Conservation (phyloP, 2,113 vertebrate genomes). For the Eublepharis macularius region DNA sequence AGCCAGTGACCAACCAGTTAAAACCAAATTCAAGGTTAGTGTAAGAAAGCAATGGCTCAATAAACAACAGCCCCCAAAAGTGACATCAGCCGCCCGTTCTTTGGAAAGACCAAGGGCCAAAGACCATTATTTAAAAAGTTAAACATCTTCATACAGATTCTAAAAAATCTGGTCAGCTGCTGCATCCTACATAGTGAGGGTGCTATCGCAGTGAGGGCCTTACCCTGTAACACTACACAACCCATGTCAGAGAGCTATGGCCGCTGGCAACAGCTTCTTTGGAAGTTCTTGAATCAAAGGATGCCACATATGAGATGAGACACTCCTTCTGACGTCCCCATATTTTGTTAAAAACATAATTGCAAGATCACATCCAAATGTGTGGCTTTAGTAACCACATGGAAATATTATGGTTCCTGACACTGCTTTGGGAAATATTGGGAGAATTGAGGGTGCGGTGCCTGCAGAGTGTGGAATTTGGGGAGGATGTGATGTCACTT, state of each 20-base stretch:
- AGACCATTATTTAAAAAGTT: no score
- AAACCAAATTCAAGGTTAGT: neutral
- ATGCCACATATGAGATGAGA: neutral
- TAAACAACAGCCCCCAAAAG: neutral
- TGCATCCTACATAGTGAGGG: neutral
- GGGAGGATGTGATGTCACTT: no score
- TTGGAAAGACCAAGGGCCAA: no score
- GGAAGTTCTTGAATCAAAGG: neutral
- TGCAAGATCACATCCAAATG: conserved; percentile 29
- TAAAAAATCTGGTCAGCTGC: no score
- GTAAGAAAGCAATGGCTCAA: neutral
- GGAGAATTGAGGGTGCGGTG: no score
- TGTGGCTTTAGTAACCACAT: conserved; percentile 36
- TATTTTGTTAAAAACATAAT: conserved; percentile 49
- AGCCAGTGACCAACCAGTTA: no score
- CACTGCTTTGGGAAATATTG: no score
- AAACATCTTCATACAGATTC: neutral
- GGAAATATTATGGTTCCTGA: neutral
- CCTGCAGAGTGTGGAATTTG: no score
- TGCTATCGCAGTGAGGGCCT: no score
- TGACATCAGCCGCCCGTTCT: neutral
- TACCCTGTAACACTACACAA: neutral
- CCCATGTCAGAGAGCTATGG: no score
- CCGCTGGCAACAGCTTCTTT: neutral
- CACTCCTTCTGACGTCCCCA: neutral